These are phyloP conservation scores for Pomacea canaliculata DNA, from an alignment of 2,888 invertebrate species.

Conservation along the genomic window DNA sequence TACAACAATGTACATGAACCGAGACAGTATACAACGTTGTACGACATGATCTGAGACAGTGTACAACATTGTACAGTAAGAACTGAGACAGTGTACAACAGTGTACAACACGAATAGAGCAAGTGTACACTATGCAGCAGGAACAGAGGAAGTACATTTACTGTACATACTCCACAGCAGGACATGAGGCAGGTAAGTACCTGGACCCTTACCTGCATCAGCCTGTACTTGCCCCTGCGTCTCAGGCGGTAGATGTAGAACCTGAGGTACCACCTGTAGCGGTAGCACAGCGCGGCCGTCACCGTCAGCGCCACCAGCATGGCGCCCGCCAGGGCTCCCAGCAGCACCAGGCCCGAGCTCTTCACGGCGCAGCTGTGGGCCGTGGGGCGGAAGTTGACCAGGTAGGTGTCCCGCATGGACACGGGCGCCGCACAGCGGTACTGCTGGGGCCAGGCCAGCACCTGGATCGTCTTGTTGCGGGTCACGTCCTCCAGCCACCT, in stretches of 20 bases:
- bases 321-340: slow-evolving; percentile 1
- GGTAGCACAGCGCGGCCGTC: neutral
- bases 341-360: slow-evolving; percentile 6
- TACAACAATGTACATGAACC: too few species aligned
- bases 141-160: too few species aligned
- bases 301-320: neutral
- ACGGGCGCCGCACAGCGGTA: slow-evolving; percentile 18
- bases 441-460: neutral
- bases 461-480: slow-evolving; percentile 14
- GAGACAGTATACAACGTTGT: too few species aligned
- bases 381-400: slow-evolving; percentile 21
- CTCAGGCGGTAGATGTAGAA: slow-evolving; percentile 22
- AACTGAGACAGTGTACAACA: too few species aligned
- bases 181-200: too few species aligned
- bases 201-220: too few species aligned
- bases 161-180: too few species aligned
- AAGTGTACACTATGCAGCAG: too few species aligned
- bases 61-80: too few species aligned
- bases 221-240: neutral
- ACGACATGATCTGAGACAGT: too few species aligned
- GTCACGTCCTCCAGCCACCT: slow-evolving; percentile 22
- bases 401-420: neutral
- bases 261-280: slow-evolving; percentile 22
- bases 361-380: slow-evolving; percentile 16
- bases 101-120: too few species aligned